Percentiles rank a stretch among this genome's conserved stretches.
Conservation (phyloP, 2,113 vertebrate genomes). For the pig (Sus scrofa) region T2T-Sscrofa CM000812.6:227470501-227471000, state of each 20-base stretch:
- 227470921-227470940: not conserved
- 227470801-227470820: not conserved
- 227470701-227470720: too few relatives aligned
- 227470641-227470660: too few relatives aligned
- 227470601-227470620: too few relatives aligned
- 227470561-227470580: too few relatives aligned
- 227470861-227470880: not conserved
- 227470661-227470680: too few relatives aligned
- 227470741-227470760: too few relatives aligned
- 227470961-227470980: slow-evolving; percentile 40
- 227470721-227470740: too few relatives aligned
- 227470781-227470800: slow-evolving; percentile 52
- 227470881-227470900: not conserved
- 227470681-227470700: too few relatives aligned
- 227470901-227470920: not conserved
- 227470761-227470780: not conserved
- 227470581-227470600: too few relatives aligned
- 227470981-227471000: not conserved
- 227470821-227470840: not conserved
- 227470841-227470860: not conserved
- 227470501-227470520: not conserved
- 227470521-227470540: too few relatives aligned
- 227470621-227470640: too few relatives aligned
- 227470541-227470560: too few relatives aligned
- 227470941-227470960: slow-evolving; percentile 9